Percentiles rank a stretch among this genome's conserved stretches.
phyloP scores from a whole-genome alignment of 2,113 vertebrate species.

The mouse (Mus musculus) region DNA sequence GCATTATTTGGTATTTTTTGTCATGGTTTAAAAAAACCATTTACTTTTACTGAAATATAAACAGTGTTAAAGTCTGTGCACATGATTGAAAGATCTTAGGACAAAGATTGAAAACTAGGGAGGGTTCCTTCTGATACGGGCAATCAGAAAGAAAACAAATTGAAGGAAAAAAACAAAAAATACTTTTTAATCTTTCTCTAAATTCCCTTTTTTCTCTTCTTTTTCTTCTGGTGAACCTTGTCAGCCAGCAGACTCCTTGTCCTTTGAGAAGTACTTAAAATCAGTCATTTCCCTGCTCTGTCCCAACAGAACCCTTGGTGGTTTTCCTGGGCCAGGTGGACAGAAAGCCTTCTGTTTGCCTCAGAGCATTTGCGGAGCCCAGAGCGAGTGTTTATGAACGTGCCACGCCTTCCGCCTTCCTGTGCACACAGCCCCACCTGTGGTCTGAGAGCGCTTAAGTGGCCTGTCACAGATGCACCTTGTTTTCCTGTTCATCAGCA shows the following conservation, averaged over 20 bases:
- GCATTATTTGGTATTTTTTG: neutral
- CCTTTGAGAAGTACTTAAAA: constrained; percentile 19
- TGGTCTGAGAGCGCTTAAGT: neutral
- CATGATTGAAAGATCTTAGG: neutral
- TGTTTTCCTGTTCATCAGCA: neutral
- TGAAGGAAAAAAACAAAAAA: neutral
- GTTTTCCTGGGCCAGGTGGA: neutral
- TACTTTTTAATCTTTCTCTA: neutral
- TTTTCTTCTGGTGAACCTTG: neutral
- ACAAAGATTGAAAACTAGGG: neutral
- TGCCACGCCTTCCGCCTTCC: constrained; percentile 1
- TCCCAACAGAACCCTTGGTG: neutral
- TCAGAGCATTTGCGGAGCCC: neutral
- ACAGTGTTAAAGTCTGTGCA: neutral
- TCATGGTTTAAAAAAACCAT: neutral
- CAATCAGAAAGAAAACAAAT: neutral
- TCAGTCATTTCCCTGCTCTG: neutral
- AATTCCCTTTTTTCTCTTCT: neutral
- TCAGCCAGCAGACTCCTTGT: neutral
- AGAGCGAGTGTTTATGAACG: constrained; percentile 22
- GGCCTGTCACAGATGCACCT: neutral
- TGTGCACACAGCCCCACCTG: neutral
- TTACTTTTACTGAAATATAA: neutral
- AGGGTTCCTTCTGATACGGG: neutral
- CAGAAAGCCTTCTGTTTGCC: constrained; percentile 45